phyloP scores from a whole-genome alignment of 1,140 invertebrate genomes.

The Drosophila nigromelanica region DNA sequence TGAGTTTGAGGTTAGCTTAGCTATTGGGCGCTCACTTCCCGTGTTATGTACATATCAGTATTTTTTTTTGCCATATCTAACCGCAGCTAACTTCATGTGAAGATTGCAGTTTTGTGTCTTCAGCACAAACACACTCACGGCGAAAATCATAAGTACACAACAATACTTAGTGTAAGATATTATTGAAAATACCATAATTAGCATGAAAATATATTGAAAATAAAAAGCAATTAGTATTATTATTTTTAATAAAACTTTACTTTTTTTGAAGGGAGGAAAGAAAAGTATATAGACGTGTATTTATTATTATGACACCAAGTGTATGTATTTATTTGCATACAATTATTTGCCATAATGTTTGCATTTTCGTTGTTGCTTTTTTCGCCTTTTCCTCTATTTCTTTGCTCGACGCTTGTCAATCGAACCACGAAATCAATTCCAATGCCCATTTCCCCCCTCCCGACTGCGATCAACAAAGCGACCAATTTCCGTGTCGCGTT shows the following conservation, averaged over 20 bases:
- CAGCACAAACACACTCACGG: no score
- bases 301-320: no score
- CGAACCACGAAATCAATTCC: conserved; percentile 35
- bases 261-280: no score
- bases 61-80: conserved; percentile 18
- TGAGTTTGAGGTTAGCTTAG: conserved; percentile 5
- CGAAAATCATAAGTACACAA: no score
- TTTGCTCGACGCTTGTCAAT: conserved; percentile 12
- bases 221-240: no score
- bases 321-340: conserved; percentile 36
- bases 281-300: no score
- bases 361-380: conserved; percentile 14
- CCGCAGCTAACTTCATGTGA: conserved; percentile 25
- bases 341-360: conserved; percentile 30
- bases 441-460: conserved; percentile 9
- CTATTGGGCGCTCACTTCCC: conserved; percentile 19
- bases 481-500: conserved; percentile 61
- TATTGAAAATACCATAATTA: no score
- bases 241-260: no score
- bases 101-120: conserved; percentile 1
- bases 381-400: neutral
- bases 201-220: no score
- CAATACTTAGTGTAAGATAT: no score
- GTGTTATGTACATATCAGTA: neutral
- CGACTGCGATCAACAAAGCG: neutral